A percentile compares a stretch with the other conserved stretches of the same genome.
These are phyloP conservation scores for Stramonita haemastoma DNA, from an alignment of 2,888 invertebrate species.

Conservation along the genomic window DNA sequence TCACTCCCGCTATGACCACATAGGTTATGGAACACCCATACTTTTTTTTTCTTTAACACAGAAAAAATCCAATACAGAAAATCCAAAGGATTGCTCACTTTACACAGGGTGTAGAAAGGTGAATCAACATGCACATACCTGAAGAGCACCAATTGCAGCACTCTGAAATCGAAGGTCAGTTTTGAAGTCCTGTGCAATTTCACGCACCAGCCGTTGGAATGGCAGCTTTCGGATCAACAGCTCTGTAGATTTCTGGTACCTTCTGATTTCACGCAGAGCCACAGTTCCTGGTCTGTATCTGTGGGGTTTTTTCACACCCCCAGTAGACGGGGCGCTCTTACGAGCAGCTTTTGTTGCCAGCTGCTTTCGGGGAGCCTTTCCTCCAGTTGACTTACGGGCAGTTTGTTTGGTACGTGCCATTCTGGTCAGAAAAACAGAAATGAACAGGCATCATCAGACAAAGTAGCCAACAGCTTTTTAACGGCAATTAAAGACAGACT, in stretches of 20 bases:
- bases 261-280: conserved; percentile 77
- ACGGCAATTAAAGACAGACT: too few relatives aligned
- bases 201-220: conserved; percentile 77
- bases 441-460: too few relatives aligned
- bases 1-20: too few relatives aligned
- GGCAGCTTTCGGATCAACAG: conserved; percentile 77
- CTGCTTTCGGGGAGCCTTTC: conserved; percentile 78
- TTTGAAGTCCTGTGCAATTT: conserved; percentile 78
- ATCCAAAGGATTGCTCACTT: too few relatives aligned
- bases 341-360: conserved; percentile 78
- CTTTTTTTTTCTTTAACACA: too few relatives aligned
- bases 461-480: too few relatives aligned
- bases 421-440: too few relatives aligned
- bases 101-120: too few relatives aligned
- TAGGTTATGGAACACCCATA: too few relatives aligned
- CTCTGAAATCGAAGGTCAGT: conserved; percentile 78
- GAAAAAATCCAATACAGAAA: too few relatives aligned
- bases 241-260: conserved; percentile 78
- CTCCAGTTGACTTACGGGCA: conserved; percentile 78
- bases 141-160: conserved; percentile 77
- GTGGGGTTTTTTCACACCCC: conserved; percentile 78
- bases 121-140: conserved; percentile 59
- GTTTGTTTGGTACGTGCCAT: conserved; percentile 78
- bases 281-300: conserved; percentile 78
- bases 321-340: conserved; percentile 78